Evolutionary conservation across 2,888 invertebrate genomes (phyloP).

Genomic region (Eumerus sabulonum): DNA sequence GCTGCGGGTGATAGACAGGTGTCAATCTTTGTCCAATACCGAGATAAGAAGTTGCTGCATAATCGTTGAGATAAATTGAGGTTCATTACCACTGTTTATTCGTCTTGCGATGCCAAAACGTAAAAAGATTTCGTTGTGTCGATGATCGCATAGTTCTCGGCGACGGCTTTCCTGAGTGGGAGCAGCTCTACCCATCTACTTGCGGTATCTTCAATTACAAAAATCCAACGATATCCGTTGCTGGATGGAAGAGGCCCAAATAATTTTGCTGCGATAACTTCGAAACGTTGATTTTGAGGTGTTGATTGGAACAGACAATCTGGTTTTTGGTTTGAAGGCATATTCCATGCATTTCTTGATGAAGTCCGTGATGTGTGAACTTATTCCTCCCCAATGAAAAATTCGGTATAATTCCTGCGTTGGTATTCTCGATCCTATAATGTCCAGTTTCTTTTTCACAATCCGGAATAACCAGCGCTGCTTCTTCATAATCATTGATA

Average conservation of each 20-base stretch:
- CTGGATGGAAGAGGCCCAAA: conserved; percentile 26
- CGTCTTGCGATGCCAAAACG: too few relatives aligned
- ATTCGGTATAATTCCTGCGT: too few relatives aligned
- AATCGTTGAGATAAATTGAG: conserved; percentile 71
- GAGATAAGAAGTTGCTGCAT: conserved; percentile 70
- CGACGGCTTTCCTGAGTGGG: conserved; percentile 70
- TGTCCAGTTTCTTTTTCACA: too few relatives aligned
- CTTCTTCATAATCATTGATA: too few relatives aligned
- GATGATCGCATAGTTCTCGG: conserved; percentile 69
- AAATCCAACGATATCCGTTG: conserved; percentile 66
- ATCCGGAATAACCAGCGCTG: too few relatives aligned
- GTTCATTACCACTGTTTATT: conserved; percentile 73
- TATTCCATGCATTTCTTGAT: too few relatives aligned
- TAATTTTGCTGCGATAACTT: conserved; percentile 3
- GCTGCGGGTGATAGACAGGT: conserved; percentile 67
- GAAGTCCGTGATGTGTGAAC: too few relatives aligned
- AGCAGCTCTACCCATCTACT: conserved; percentile 70
- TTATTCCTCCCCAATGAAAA: too few relatives aligned
- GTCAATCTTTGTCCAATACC: conserved; percentile 15
- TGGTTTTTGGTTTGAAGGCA: too few relatives aligned
- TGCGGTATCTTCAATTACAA: conserved; percentile 69
- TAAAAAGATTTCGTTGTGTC: conserved; percentile 72
- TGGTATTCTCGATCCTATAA: too few relatives aligned
- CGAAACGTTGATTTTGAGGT: too few relatives aligned
- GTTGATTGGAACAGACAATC: too few relatives aligned